Conservation (phyloP, 2,888 invertebrate genomes). For the Archaeoteleia sp. region DNA sequence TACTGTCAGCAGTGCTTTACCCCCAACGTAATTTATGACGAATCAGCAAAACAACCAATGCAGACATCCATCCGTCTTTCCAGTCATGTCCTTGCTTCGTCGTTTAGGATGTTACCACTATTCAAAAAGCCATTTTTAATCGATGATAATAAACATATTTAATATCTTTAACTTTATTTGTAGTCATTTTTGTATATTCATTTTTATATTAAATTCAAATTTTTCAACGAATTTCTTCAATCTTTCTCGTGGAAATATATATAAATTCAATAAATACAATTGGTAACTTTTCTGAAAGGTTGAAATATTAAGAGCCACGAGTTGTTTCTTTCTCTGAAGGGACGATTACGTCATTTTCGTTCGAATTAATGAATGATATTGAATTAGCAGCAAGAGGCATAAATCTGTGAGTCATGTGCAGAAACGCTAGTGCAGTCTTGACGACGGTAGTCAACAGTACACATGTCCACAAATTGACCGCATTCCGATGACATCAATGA, state of each 20-base stretch:
- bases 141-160: too few relatives aligned
- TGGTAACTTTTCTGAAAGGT: too few relatives aligned
- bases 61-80: slow-evolving; percentile 16
- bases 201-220: too few relatives aligned
- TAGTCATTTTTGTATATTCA: too few relatives aligned
- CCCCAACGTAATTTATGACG: slow-evolving; percentile 40
- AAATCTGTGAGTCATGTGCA: slow-evolving; percentile 32
- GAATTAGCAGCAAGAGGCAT: slow-evolving; percentile 28
- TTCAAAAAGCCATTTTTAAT: background rate
- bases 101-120: slow-evolving; percentile 3
- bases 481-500: slow-evolving; percentile 54
- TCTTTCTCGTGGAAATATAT: too few relatives aligned
- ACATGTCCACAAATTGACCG: slow-evolving; percentile 45
- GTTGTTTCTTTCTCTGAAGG: too few relatives aligned
- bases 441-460: slow-evolving; percentile 21
- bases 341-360: slow-evolving; percentile 36
- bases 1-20: slow-evolving; percentile 33
- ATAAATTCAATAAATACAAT: too few relatives aligned
- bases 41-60: slow-evolving; percentile 36
- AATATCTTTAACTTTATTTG: too few relatives aligned
- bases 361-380: slow-evolving; percentile 37
- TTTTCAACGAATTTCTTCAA: too few relatives aligned
- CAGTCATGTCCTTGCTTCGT: slow-evolving; percentile 6
- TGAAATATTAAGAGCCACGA: too few relatives aligned
- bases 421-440: slow-evolving; percentile 7